A percentile compares a stretch with the other conserved stretches of the same genome.
These are phyloP conservation scores for Luscinia luscinia DNA, from an alignment of 2,797 vertebrate species.

Conservation along the genomic window DNA sequence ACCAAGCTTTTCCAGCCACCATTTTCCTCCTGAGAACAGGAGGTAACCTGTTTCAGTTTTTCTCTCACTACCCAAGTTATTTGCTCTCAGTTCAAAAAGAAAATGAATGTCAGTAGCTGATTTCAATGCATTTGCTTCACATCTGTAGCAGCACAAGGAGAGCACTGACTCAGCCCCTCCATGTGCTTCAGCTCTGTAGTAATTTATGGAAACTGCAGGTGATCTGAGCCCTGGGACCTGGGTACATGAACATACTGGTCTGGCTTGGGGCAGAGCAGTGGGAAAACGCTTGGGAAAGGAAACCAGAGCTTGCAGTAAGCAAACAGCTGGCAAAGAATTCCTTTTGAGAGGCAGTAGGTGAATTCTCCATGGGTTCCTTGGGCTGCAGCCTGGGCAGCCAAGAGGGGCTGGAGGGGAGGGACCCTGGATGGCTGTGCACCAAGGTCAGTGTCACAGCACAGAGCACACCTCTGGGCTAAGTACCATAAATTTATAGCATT, in stretches of 20 bases:
- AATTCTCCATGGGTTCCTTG: fast-evolving
- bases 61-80: not conserved
- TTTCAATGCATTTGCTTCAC: not conserved
- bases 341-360: not conserved
- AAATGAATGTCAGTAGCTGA: not conserved
- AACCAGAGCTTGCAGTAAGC: not conserved
- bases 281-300: not conserved
- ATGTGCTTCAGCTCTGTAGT: not conserved
- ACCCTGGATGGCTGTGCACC: fast-evolving
- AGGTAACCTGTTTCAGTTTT: not conserved
- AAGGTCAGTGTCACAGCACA: not conserved
- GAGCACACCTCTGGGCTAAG: not conserved
- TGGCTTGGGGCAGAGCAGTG: not conserved
- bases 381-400: not conserved
- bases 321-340: not conserved
- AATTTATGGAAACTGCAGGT: not conserved
- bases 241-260: fast-evolving
- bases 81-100: not conserved
- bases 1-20: not conserved
- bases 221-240: not conserved
- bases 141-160: not conserved
- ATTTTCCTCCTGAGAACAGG: not conserved
- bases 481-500: not conserved
- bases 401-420: too few relatives aligned
- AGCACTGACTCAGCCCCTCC: not conserved